These are phyloP conservation scores for Chaetops frenatus DNA, from an alignment of 2,113 vertebrate species.

Conservation along the genomic window DNA sequence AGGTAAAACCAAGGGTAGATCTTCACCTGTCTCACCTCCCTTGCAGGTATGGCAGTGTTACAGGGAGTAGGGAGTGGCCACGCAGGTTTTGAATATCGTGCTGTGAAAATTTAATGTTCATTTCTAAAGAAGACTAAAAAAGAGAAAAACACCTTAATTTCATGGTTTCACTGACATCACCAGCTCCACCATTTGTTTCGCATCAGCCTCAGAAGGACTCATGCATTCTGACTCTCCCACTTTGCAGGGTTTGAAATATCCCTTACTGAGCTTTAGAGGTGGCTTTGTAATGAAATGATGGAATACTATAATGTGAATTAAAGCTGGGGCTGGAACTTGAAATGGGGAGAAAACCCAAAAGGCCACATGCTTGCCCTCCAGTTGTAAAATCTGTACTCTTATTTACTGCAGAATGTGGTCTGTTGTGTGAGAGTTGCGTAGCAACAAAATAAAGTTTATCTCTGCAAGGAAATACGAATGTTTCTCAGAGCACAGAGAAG, in stretches of 20 bases:
- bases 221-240: background rate
- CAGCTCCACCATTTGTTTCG: constrained; percentile 3
- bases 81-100: background rate
- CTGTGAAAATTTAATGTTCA: background rate
- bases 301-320: constrained; percentile 55
- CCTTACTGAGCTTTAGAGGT: constrained; percentile 15
- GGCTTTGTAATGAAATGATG: constrained; percentile 44
- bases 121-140: background rate
- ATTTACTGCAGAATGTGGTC: constrained; percentile 51
- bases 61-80: background rate
- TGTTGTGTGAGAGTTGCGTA: constrained; percentile 63
- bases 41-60: background rate
- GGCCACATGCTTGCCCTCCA: constrained; percentile 38
- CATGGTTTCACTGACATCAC: background rate
- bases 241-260: background rate
- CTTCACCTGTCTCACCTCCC: background rate
- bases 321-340: constrained; percentile 59
- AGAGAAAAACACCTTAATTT: background rate
- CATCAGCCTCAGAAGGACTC: background rate
- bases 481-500: constrained; percentile 54
- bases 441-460: constrained; percentile 73
- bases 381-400: constrained; percentile 66
- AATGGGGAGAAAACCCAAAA: constrained; percentile 42
- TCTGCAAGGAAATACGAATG: constrained; percentile 55
- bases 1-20: background rate